Conservation (phyloP, 2,888 invertebrate genomes). For the Meteorus cinctellus region DNA sequence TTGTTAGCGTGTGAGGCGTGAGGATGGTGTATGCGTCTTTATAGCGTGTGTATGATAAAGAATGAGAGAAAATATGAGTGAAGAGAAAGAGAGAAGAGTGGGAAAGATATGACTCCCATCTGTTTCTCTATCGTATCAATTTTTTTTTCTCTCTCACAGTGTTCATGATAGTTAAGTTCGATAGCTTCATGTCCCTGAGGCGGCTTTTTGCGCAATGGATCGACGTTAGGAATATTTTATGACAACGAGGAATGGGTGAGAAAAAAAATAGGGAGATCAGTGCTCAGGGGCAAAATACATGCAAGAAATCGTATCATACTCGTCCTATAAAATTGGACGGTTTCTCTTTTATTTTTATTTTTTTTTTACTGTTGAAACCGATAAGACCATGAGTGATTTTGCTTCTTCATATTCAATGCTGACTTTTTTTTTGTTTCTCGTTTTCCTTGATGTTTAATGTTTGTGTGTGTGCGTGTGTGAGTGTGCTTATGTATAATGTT, state of each 20-base stretch:
- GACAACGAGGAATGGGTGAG: slow-evolving; percentile 23
- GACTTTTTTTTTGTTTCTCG: not conserved
- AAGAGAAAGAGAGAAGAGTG: not conserved
- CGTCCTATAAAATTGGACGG: not conserved
- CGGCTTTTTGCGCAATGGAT: slow-evolving; percentile 18
- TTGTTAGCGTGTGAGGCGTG: not conserved
- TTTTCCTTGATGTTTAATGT: slow-evolving; percentile 2
- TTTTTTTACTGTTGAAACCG: not conserved
- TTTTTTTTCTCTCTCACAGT: not conserved
- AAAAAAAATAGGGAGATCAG: slow-evolving; percentile 30
- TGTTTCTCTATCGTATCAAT: not conserved
- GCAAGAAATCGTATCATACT: not conserved
- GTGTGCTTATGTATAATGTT: not conserved
- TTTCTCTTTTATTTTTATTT: not conserved
- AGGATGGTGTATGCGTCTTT: slow-evolving; percentile 17
- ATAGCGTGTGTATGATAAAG: not conserved
- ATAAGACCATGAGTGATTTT: slow-evolving; percentile 4
- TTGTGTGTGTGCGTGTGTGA: not conserved
- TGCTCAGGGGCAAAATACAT: slow-evolving; percentile 18
- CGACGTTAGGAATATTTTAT: slow-evolving; percentile 38
- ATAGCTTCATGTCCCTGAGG: slow-evolving; percentile 29
- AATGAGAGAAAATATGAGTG: slow-evolving; percentile 16
- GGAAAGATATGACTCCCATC: not conserved
- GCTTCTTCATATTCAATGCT: not conserved
- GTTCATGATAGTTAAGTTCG: slow-evolving; percentile 27